Base-by-base conservation (phyloP, 2,888 invertebrate genomes). In the Halictus quadricinctus region DNA sequence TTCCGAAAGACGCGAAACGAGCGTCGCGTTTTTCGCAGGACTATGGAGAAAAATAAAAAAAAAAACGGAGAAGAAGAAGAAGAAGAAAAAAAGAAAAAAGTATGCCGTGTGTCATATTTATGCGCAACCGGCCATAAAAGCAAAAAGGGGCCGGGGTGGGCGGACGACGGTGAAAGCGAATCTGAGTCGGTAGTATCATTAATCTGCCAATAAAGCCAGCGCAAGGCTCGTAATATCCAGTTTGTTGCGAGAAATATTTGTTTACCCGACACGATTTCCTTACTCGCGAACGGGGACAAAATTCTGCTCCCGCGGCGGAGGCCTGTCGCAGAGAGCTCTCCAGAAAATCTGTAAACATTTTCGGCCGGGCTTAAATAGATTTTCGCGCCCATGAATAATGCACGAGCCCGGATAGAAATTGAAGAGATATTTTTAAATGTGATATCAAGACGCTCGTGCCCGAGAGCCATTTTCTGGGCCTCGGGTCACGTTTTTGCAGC, bases 151-250 rank as follows among this genome's bases (percentile, higher is more conserved):
- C 36, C 82, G 83, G 83, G 86, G 86, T 85, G 86, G 86, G 83
- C 76, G 83, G 74, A 72, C 79, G 74, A 78, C 83, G 89, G 86
- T 90, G 88, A 90, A 89, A 90, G 89, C 86, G 84, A 90, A 88
- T 88, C 88, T 82, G 84, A 89, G 76, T 83, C 76, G 82, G 74
- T 85, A 79, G 87, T 88, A 88, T 90, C 77, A 86, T 84, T 88
- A 88, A 88, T 86, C 86, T 83, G 87, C 80, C 81, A 73, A 87
- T 87, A 84, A 87, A 82, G 76, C 69, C 82, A 72, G 70, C 72
- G n/a, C 75, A 72, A 70, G 80, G 69, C 80, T 77, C 70, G 58
- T 79, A 79, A 85, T 87, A 84, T 82, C 87, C 80, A 84, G 84
- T 84, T 87, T 81, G 76, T 86, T 83, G 69, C 64, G 72, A 88